Conservation (phyloP, 2,113 vertebrate genomes). For the Chrysochloris asiatica region DNA sequence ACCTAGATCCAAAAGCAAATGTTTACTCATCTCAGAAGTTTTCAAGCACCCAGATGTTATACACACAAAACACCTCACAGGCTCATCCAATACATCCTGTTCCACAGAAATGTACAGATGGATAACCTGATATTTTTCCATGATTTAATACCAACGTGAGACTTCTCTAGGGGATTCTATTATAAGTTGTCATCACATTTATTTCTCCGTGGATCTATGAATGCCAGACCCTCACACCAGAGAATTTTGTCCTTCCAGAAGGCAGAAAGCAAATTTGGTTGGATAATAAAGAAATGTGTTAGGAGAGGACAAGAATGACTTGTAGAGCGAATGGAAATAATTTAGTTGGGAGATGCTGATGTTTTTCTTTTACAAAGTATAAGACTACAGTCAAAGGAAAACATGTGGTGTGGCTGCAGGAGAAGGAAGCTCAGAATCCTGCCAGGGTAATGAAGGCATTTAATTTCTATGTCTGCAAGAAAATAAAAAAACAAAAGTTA, state of each 20-base stretch:
- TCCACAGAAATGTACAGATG: not conserved
- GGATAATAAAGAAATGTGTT: not conserved
- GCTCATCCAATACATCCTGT: not conserved
- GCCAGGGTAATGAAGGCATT: conserved; percentile 10
- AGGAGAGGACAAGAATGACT: not conserved
- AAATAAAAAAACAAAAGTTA: too few relatives aligned
- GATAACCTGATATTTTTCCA: not conserved
- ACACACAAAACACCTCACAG: too few relatives aligned
- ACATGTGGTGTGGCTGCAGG: not conserved
- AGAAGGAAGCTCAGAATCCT: conserved; percentile 10
- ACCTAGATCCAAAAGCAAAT: too few relatives aligned
- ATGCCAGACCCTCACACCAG: not conserved
- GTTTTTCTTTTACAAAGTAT: not conserved
- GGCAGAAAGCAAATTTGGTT: not conserved
- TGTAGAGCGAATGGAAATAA: not conserved
- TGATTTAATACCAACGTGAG: not conserved
- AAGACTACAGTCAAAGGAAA: not conserved
- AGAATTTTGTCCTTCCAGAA: not conserved
- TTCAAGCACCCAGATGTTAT: too few relatives aligned
- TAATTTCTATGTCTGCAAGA: conserved; percentile 45
- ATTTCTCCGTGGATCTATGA: not conserved
- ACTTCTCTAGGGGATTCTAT: not conserved
- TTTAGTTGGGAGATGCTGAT: not conserved
- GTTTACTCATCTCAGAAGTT: too few relatives aligned
- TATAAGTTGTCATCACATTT: not conserved